Evolutionary conservation across 2,113 vertebrate species (phyloP).

Genomic region (Crotalus horridus): DNA sequence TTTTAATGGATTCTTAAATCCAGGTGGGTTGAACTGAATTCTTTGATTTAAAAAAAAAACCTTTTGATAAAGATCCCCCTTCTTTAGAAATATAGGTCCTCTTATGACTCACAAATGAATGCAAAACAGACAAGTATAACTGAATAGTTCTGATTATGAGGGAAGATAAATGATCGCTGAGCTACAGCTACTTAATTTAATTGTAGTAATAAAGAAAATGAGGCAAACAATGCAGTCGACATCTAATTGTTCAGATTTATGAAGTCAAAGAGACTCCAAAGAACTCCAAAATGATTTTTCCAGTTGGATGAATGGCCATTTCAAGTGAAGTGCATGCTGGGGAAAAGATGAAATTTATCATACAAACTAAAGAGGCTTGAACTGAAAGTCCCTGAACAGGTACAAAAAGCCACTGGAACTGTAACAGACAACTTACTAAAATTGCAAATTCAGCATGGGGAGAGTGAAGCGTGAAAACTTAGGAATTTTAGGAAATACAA

Average conservation of each 20-base stretch:
- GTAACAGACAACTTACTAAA: not conserved
- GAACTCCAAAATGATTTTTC: not conserved
- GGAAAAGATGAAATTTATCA: not conserved
- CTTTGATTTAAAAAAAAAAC: not conserved
- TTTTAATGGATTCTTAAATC: not conserved
- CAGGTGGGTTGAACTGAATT: not conserved
- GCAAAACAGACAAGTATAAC: not conserved
- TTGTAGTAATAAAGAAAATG: not conserved
- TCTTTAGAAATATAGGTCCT: not conserved
- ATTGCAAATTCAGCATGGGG: not conserved
- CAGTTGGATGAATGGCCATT: not conserved
- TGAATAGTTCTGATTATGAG: not conserved
- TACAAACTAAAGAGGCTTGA: too few relatives aligned
- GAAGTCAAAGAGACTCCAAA: not conserved
- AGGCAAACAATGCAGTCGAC: not conserved
- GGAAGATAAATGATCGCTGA: not conserved
- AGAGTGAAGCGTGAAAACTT: not conserved
- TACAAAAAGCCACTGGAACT: not conserved
- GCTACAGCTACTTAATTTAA: not conserved
- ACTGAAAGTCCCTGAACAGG: too few relatives aligned
- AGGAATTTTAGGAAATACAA: not conserved
- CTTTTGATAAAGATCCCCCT: not conserved
- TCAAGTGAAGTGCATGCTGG: not conserved
- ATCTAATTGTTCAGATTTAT: not conserved
- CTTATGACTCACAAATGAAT: not conserved